Evolutionary conservation across 2,797 vertebrate genomes (phyloP), one percentile per base, ranked within the genome.

Genomic region (Kryptopterus vitreolus): DNA sequence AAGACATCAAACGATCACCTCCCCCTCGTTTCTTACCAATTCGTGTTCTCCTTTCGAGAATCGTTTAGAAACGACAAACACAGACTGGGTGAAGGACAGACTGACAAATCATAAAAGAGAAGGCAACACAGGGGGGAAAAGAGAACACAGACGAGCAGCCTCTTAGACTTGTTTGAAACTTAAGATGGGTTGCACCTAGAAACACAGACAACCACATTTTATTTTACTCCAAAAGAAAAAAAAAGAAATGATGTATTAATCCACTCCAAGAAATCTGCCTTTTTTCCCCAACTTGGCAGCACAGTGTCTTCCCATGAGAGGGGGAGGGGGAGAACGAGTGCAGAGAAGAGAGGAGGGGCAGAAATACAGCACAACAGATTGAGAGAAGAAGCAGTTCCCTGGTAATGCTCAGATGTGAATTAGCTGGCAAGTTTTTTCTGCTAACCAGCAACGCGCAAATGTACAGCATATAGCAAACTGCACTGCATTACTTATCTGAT

Each of bases 1-100:
- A 68, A 74, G 87, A 86, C 88, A 89, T 90, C 88, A 86, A 83
- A 81, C 84, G 88, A 87, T 88, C 87, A 88, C 87, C 85, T 81
- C 70, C 81, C 82, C 85, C 80, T 74, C 78, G 79, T 88, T 81
- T 77, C 80, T 86, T 77, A 85, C 83, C 77, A 76, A 81, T 82
- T 86, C 31, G 33, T 38, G 68, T 62, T 71, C 71, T 73, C 43
- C 33, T 50, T 77, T 33, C 33, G 52, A 62, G 62, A 77, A 78
- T 62, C 15, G 59, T 35, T 77, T 33, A 63, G 52, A 55, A 11
- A 70, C 43, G 59, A 43, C 31, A 55, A 53, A 62, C 22, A 61
- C n/a, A 20, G 43, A 29, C 48, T 61, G 79, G 55, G 50, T 52
- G 63, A 50, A 18, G 29, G 22, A 31, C 57, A 33, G 71, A 20